These are phyloP conservation scores for Notodonta ziczac DNA, from an alignment of 2,888 invertebrate genomes.

Conservation along the genomic window DNA sequence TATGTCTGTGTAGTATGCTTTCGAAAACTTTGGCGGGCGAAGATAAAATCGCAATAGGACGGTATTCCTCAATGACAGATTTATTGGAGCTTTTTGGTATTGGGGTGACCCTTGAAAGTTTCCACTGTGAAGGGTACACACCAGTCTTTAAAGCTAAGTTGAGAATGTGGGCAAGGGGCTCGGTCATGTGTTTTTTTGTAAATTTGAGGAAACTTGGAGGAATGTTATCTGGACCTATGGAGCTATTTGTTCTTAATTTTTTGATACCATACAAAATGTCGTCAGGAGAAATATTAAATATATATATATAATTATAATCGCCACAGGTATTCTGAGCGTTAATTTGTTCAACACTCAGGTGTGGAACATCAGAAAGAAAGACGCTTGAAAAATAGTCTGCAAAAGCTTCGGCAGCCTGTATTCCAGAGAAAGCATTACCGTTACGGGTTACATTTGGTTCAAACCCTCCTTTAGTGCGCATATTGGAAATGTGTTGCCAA, in stretches of 20 bases:
- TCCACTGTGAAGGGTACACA: background rate
- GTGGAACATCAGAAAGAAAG: conserved; percentile 4
- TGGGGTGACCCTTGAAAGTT: background rate
- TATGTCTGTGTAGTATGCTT: too few relatives aligned
- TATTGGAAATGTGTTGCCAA: background rate
- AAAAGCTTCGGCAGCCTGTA: conserved; percentile 9
- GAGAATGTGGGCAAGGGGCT: background rate
- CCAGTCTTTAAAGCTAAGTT: background rate
- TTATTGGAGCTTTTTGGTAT: background rate
- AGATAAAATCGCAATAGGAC: too few relatives aligned
- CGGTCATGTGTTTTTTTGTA: background rate
- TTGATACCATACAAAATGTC: background rate
- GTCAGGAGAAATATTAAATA: background rate
- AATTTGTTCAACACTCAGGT: background rate
- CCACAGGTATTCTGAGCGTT: too few relatives aligned
- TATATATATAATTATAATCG: too few relatives aligned
- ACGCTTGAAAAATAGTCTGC: conserved; percentile 10
- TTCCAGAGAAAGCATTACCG: background rate
- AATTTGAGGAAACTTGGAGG: background rate
- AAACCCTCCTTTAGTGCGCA: background rate
- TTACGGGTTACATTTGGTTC: background rate
- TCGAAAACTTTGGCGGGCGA: too few relatives aligned
- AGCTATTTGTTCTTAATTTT: background rate
- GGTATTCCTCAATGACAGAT: background rate
- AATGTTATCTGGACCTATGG: background rate